Percentiles rank a stretch among this genome's conserved stretches.
Conservation (phyloP, 2,888 invertebrate species). For the Cephus spinipes region DNA sequence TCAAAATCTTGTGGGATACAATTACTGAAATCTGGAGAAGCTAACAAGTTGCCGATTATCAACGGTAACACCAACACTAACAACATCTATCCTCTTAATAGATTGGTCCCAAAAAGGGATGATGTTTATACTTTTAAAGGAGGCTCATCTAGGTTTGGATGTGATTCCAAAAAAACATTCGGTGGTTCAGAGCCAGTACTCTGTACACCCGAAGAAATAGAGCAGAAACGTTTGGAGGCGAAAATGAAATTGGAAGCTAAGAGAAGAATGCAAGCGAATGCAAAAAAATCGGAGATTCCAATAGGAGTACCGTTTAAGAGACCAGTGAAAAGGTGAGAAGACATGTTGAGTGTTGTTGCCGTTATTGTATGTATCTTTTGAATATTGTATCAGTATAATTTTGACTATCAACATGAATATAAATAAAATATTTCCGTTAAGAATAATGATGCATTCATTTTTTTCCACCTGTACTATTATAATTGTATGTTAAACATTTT, state of each 20-base stretch:
- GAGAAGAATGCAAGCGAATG: slow-evolving; percentile 49
- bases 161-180: slow-evolving; percentile 15
- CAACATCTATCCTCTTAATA: slow-evolving; percentile 33
- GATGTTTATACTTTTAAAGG: slow-evolving; percentile 29
- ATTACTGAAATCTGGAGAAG: slow-evolving; percentile 10
- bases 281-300: slow-evolving; percentile 8
- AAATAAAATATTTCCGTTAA: neutral
- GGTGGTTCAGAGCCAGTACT: slow-evolving; percentile 64
- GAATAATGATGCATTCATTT: neutral
- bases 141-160: slow-evolving; percentile 23
- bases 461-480: neutral
- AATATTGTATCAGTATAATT: neutral
- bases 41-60: slow-evolving; percentile 20
- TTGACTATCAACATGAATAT: neutral
- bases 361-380: neutral
- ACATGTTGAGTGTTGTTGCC: neutral
- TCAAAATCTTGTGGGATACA: slow-evolving; percentile 24
- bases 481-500: neutral
- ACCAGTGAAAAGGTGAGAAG: slow-evolving; percentile 42
- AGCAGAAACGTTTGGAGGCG: slow-evolving; percentile 73
- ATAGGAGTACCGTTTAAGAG: slow-evolving; percentile 19
- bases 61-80: slow-evolving; percentile 26
- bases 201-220: slow-evolving; percentile 74
- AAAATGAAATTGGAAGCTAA: slow-evolving; percentile 72
- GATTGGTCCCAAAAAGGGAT: slow-evolving; percentile 35